phyloP scores from a whole-genome alignment of 2,888 invertebrate species.

The Acanthococcus lagerstroemiae region DNA sequence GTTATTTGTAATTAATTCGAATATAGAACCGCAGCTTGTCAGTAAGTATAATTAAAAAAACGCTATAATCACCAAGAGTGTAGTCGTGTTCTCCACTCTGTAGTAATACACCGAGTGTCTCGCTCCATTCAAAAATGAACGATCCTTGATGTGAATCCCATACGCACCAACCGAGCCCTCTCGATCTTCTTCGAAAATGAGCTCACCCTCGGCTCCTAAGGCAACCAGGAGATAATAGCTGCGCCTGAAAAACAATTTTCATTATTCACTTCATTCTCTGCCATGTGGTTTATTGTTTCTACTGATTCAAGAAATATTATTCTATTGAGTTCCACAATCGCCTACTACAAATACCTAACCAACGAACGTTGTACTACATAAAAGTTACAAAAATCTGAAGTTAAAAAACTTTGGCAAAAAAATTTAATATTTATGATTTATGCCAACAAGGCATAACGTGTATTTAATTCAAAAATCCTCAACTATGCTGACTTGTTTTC shows the following conservation, averaged over 20 bases:
- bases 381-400: background rate
- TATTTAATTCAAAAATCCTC: background rate
- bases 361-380: too few species aligned
- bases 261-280: background rate
- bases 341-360: too few species aligned
- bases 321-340: too few species aligned
- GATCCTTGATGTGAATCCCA: slow-evolving; percentile 63
- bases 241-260: slow-evolving; percentile 47
- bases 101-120: slow-evolving; percentile 63
- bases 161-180: slow-evolving; percentile 59
- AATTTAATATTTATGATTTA: background rate
- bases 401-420: background rate
- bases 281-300: background rate
- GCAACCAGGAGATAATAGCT: slow-evolving; percentile 75
- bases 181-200: slow-evolving; percentile 76
- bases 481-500: slow-evolving; percentile 62
- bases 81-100: slow-evolving; percentile 60
- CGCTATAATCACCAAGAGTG: slow-evolving; percentile 43
- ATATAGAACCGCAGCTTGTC: too few species aligned
- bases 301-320: too few species aligned
- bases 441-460: background rate
- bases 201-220: slow-evolving; percentile 68
- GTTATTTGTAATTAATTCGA: too few species aligned
- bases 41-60: background rate
- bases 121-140: slow-evolving; percentile 72